Evolutionary conservation across 2,888 invertebrate genomes (phyloP).

Genomic region (Cephus spinipes): DNA sequence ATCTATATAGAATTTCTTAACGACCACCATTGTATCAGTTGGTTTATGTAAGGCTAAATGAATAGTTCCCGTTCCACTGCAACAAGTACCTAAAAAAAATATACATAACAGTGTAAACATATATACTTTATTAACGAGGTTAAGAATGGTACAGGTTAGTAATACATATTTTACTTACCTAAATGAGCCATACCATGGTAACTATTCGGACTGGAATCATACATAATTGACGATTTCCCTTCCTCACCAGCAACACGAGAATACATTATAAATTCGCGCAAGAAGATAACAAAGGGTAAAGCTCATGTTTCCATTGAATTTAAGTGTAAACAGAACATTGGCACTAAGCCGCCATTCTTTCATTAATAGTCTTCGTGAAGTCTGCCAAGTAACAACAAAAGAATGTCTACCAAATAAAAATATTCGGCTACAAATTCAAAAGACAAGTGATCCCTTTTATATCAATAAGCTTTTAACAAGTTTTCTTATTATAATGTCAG

Average conservation of each 20-base stretch:
- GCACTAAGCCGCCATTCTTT: not conserved
- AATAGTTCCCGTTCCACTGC: conserved; percentile 77
- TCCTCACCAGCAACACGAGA: not conserved
- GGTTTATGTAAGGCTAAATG: conserved; percentile 78
- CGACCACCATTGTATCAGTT: conserved; percentile 76
- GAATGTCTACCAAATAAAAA: not conserved
- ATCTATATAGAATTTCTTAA: conserved; percentile 83
- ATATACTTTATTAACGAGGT: not conserved
- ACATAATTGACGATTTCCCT: not conserved
- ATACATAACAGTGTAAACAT: not conserved
- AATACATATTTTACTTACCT: conserved; percentile 1
- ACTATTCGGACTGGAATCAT: not conserved
- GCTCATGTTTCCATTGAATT: not conserved
- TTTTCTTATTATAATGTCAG: not conserved
- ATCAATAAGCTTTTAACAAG: not conserved
- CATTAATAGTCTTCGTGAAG: not conserved
- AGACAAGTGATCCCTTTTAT: not conserved
- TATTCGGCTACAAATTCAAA: not conserved
- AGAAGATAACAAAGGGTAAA: not conserved
- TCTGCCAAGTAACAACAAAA: not conserved
- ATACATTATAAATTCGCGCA: not conserved
- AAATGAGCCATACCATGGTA: not conserved
- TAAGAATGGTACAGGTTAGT: not conserved
- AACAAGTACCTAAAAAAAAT: conserved; percentile 72
- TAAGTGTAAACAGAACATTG: not conserved